Base-by-base conservation (phyloP, 2,888 invertebrate genomes). In the Rhimphoctona megacephalus region DNA sequence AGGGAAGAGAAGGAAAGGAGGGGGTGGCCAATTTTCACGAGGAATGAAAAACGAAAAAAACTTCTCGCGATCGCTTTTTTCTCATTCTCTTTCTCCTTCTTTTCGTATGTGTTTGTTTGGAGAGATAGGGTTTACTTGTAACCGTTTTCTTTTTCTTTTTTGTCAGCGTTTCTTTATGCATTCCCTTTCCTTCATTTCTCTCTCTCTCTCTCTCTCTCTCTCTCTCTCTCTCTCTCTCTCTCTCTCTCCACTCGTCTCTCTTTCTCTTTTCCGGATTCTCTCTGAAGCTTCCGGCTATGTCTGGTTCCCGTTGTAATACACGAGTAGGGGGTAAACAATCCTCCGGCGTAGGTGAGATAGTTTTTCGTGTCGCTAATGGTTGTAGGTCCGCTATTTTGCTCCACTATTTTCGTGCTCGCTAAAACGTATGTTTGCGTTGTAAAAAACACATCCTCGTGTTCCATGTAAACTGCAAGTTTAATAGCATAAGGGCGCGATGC, bases 21-120 rank as follows among this genome's bases (percentile, higher is more conserved):
- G 8, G 54, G n/a, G 17, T 66, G 70, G 72, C 80, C 83, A 86
- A 86, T 86, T 86, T 83, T 80, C 70, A 19, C 76, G 36, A 76
- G 66, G 33, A 30, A 61, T 70, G 76, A 61, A 80, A 77, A 81
- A 77, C 64, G n/a, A 25, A 74, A 79, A 82, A 72, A 46, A 70
- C 22, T 36, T 54, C 72, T 49, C 57, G 66, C 77, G 70, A 73
- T 49, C 74, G 52, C 52, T 78, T 36, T 69, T 25, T 76, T 46
- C 39, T 64, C 52, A 25, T 36, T 67, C 54, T 69, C 79, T 69
- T 43, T 61, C 70, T 43, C 36, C 25, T 9, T 61, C 39, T 14
- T 46, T 79, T 33, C 70, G 25, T 57, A 30, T 46, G 52, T 72
- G 57, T 46, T 64, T 81, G 49, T 73, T 73, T 25, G 52, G 43